Percentiles rank a stretch among this genome's conserved stretches.
Conservation (phyloP, 64 coral and sea anemone genomes). For the Porites lutea region DNA sequence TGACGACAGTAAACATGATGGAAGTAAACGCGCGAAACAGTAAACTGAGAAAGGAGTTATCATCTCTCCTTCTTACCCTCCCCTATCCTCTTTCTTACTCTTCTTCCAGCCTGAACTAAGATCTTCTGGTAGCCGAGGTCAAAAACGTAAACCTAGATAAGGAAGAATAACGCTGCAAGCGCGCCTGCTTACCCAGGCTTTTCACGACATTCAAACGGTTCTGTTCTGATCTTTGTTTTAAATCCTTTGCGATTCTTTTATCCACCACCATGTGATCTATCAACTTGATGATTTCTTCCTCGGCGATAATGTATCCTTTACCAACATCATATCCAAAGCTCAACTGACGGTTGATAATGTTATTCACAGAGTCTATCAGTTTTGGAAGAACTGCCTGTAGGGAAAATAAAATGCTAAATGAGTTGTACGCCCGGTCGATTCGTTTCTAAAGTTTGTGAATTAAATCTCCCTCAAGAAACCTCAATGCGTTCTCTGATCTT, state of each 20-base stretch:
- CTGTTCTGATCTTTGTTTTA: conserved; percentile 89
- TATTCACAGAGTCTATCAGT: conserved; percentile 82
- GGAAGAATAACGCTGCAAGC: no score
- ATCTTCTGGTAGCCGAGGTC: no score
- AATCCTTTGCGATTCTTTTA: conserved; percentile 87
- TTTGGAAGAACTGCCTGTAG: conserved; percentile 86
- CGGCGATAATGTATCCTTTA: conserved; percentile 94
- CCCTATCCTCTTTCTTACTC: no score
- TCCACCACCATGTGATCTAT: conserved; percentile 98
- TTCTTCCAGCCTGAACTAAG: no score
- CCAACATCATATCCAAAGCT: conserved; percentile 99
- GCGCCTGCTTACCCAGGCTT: conserved; percentile 76
- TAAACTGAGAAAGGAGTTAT: no score
- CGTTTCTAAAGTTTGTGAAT: no score
- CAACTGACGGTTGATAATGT: conserved; percentile 91
- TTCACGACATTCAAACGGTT: conserved; percentile 93
- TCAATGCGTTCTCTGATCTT: no score
- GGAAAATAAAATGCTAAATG: not conserved
- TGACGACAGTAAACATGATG: no score
- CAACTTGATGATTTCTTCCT: conserved; percentile 94
- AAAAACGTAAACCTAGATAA: no score
- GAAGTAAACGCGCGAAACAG: no score
- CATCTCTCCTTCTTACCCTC: no score
- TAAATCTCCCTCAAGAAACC: no score
- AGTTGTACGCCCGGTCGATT: not conserved